Conservation (phyloP, 2,113 vertebrate species). For the Rhipidura dahli region DNA sequence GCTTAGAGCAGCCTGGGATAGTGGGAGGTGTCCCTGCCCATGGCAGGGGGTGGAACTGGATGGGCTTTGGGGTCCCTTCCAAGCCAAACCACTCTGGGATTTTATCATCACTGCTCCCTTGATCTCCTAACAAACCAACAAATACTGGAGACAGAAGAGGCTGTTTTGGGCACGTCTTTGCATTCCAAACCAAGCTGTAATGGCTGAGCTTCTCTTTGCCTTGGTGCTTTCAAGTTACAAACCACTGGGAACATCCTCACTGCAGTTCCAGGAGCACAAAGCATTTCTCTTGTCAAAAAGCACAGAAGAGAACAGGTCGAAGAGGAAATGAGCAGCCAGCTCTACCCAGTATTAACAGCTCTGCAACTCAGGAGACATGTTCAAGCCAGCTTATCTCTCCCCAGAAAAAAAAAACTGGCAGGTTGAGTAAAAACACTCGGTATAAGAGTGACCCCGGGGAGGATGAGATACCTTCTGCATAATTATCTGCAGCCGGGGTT, state of each 20-base stretch:
- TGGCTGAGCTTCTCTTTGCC: background rate
- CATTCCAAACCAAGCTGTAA: background rate
- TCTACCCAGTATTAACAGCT: background rate
- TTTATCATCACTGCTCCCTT: background rate
- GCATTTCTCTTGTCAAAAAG: background rate
- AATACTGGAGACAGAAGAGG: background rate
- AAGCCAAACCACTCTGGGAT: background rate
- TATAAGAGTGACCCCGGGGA: conserved; percentile 30
- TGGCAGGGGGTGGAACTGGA: background rate
- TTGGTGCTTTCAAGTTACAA: background rate
- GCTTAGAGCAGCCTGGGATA: background rate
- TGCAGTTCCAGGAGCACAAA: background rate
- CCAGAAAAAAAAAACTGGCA: background rate
- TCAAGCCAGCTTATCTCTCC: background rate
- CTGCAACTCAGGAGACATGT: background rate
- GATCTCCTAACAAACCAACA: background rate
- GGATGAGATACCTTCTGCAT: conserved; percentile 29
- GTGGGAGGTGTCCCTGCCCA: background rate
- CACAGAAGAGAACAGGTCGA: background rate
- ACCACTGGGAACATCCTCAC: background rate
- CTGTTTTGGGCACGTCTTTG: background rate
- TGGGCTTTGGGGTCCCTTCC: background rate
- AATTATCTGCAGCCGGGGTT: background rate
- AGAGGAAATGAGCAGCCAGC: conserved; percentile 6
- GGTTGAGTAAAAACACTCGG: background rate